Base-by-base conservation (phyloP, 2,888 invertebrate species). In the Aromia moschata region DNA sequence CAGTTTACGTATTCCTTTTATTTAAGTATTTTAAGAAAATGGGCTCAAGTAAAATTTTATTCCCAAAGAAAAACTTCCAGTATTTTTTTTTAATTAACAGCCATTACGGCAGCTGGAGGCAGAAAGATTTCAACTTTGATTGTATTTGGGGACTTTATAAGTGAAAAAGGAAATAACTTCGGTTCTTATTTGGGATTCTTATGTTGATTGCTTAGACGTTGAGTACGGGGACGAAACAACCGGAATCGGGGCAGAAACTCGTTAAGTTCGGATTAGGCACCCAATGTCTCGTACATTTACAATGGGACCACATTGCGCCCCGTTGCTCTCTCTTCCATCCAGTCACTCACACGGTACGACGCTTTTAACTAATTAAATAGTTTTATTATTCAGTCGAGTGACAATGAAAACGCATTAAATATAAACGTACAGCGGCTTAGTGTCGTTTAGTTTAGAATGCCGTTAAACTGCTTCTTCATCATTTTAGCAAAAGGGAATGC, bases 181-280 rank as follows among this genome's bases (percentile, higher is more conserved):
- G 70, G 70, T 71, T 73, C 75, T 75, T 73, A 73, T 73, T 73
- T 71, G 72, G 69, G 71, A 74, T 76, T 75, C 76, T 77, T 76
- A 77, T 77, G 77, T 77, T 78, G 77, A 78, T 78, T 77, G 77
- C 75, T 72, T 65, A 69, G 66, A 62, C 58, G 65, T 60, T 56
- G 63, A 59, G 63, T 59, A 64, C 60, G 68, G 65, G n/a, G 63
- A 66, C 67, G 55, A 54, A 68, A 69, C 64, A 67, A 70, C 64
- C 69, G 55, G 66, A 64, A 70, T 62, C 70, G 65, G 73, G 72
- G 71, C 72, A 71, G 74, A 76, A 78, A 78, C 79, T 79, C 79
- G 79, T 80, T 80, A 79, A 79, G 76, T 76, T 73, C 65, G 79
- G 80, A 80, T 80, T 80, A 80, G 74, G 76, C 72, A 74, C 74